Conservation (phyloP, 2,888 invertebrate genomes). For the Sarcophaga caerulescens region DNA sequence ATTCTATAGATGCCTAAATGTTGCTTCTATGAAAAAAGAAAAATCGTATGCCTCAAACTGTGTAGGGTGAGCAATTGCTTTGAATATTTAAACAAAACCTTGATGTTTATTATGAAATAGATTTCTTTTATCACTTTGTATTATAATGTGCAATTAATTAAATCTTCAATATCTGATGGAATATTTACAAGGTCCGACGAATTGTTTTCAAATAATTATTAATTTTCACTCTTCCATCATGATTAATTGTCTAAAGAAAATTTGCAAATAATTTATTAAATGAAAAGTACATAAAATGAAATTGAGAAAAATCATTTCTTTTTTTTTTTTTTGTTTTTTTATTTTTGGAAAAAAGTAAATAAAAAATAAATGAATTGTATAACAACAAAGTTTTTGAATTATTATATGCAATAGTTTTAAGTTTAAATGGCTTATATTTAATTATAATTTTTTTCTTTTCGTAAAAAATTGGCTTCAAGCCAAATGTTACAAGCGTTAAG, state of each 20-base stretch:
- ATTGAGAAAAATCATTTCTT: not conserved
- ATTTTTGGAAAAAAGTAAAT: not conserved
- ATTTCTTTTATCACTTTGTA: not conserved
- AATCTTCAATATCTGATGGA: not conserved
- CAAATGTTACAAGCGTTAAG: constrained; percentile 56
- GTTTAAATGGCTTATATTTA: no score
- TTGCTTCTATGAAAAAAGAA: no score
- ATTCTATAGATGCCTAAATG: no score
- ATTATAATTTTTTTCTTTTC: not conserved
- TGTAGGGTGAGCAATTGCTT: no score
- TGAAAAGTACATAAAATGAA: not conserved
- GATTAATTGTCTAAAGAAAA: constrained; percentile 40
- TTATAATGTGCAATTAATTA: not conserved
- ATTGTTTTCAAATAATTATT: not conserved
- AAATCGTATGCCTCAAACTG: no score
- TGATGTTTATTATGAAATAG: no score
- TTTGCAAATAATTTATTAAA: constrained; percentile 30
- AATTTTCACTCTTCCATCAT: not conserved
- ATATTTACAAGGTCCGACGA: not conserved
- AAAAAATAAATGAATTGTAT: not conserved
- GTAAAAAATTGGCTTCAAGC: constrained; percentile 38
- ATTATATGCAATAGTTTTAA: no score
- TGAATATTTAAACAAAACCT: no score
- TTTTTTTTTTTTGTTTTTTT: no score
- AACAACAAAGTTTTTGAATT: no score